phyloP scores from a whole-genome alignment of 37 sponge, comb jelly and placozoan species.

The Hexactinellida sp. region DNA sequence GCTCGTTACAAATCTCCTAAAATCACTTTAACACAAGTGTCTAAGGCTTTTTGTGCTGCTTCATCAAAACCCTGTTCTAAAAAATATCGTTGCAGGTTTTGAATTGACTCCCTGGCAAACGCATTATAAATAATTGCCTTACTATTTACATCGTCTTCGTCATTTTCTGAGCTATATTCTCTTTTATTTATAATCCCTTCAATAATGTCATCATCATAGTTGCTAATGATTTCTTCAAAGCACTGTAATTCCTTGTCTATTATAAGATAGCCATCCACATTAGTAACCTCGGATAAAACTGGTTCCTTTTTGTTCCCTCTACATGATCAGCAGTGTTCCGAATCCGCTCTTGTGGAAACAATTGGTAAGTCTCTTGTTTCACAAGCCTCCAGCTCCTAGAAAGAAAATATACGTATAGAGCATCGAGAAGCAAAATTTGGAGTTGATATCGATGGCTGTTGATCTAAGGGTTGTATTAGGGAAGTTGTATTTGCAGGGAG shows the following conservation, averaged over 20 bases:
- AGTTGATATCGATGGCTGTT: neutral
- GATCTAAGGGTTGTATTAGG: neutral
- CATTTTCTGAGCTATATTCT: neutral
- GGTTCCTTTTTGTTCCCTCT: neutral
- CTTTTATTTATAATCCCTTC: neutral
- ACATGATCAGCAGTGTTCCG: neutral
- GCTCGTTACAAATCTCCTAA: neutral
- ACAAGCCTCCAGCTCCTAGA: neutral
- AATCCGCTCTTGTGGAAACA: neutral
- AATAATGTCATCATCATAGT: neutral
- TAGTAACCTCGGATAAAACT: neutral
- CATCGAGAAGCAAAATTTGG: neutral
- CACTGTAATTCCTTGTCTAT: neutral
- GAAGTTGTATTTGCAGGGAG: neutral
- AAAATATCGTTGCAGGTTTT: slow-evolving; percentile 2
- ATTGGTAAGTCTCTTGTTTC: neutral
- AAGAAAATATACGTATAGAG: neutral
- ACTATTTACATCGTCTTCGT: neutral
- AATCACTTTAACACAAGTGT: neutral
- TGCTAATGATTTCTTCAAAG: neutral
- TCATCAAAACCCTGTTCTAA: neutral
- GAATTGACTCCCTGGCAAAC: neutral
- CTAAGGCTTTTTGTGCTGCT: neutral
- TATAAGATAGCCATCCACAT: neutral
- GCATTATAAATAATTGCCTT: neutral